These are phyloP conservation scores for Aphidius colemani DNA, from an alignment of 2,888 invertebrate species.

Conservation along the genomic window DNA sequence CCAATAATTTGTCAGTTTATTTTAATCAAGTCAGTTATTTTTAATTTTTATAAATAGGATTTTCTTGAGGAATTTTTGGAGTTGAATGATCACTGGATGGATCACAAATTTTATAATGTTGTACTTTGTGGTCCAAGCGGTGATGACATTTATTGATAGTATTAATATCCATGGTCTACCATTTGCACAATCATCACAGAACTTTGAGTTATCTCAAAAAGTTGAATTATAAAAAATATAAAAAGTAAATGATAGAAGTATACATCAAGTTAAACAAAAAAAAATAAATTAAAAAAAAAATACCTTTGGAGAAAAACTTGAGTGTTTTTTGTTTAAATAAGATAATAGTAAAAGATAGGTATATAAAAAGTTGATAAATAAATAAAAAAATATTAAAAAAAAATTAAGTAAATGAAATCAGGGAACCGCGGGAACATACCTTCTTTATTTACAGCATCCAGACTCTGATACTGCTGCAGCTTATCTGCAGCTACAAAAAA, in stretches of 20 bases:
- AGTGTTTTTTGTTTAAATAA: conserved; percentile 7
- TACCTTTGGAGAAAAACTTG: conserved; percentile 1
- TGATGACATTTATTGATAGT: conserved; percentile 2
- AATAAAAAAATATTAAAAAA: conserved; percentile 2
- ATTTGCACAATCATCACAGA: conserved; percentile 60
- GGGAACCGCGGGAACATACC: conserved; percentile 61
- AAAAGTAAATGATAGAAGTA: background rate
- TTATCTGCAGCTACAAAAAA: conserved; percentile 62
- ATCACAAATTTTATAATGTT: conserved; percentile 39
- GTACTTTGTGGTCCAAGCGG: conserved; percentile 47
- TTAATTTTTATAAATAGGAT: background rate
- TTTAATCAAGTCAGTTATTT: background rate
- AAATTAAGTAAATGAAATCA: too few species aligned
- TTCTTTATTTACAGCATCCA: conserved; percentile 70
- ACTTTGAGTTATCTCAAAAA: conserved; percentile 58
- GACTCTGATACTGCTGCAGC: conserved; percentile 67
- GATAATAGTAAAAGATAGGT: background rate
- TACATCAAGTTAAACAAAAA: conserved; percentile 10
- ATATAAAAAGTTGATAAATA: background rate
- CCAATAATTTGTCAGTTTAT: background rate
- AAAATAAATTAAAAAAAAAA: conserved; percentile 8
- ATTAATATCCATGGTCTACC: conserved; percentile 33
- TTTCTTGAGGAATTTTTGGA: conserved; percentile 4
- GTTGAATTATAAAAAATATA: conserved; percentile 7
- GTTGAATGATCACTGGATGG: conserved; percentile 46